These are phyloP conservation scores for Mesoligia furuncula DNA, from an alignment of 2,888 invertebrate genomes.

Conservation along the genomic window DNA sequence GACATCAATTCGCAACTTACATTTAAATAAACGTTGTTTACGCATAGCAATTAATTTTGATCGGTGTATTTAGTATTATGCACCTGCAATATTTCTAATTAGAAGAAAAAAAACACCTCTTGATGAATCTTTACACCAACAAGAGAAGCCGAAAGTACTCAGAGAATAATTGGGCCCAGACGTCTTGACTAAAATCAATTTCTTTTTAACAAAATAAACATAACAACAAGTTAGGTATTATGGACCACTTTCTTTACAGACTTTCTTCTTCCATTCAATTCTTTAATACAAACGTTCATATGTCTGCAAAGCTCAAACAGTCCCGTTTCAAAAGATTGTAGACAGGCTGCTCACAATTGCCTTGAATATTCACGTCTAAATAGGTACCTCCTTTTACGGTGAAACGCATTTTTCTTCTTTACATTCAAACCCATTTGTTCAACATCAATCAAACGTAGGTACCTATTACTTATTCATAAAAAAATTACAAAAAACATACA, in stretches of 20 bases:
- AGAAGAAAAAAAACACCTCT: background rate
- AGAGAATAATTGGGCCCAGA: background rate
- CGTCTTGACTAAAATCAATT: background rate
- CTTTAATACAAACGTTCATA: constrained; percentile 18
- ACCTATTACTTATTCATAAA: constrained; percentile 42
- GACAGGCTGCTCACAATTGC: constrained; percentile 32
- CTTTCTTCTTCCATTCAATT: constrained; percentile 9
- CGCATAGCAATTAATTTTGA: background rate
- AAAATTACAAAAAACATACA: constrained; percentile 39
- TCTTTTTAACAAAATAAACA: constrained; percentile 10
- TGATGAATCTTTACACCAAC: background rate
- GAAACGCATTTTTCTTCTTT: constrained; percentile 27
- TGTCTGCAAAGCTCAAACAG: constrained; percentile 24
- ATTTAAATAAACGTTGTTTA: too few relatives aligned
- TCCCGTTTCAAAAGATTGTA: constrained; percentile 27
- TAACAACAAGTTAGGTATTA: background rate
- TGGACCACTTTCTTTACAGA: constrained; percentile 15
- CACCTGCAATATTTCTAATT: background rate
- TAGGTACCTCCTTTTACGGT: constrained; percentile 27
- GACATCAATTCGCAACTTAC: too few relatives aligned
- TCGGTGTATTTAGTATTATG: background rate
- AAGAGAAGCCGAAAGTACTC: background rate
- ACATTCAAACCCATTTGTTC: constrained; percentile 42
- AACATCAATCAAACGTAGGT: constrained; percentile 39
- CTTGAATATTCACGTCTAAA: constrained; percentile 48